Conservation (phyloP, 1,140 invertebrate genomes). For the Drosophila burlai region DNA sequence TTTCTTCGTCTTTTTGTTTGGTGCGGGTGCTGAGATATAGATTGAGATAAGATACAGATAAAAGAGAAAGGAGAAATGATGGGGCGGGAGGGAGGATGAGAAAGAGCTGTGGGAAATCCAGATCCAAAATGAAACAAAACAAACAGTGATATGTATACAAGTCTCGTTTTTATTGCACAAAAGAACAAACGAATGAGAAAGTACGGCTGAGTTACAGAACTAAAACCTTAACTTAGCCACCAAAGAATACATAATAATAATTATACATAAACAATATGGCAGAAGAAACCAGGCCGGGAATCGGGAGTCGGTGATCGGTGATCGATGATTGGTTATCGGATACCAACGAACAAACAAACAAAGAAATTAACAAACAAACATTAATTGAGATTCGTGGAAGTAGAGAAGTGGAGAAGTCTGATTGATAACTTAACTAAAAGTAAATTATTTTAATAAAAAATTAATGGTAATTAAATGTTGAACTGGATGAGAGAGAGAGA, state of each 20-base stretch:
- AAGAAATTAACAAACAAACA: slow-evolving; percentile 29
- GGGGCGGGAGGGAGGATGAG: too few relatives aligned
- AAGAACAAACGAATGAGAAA: slow-evolving; percentile 43
- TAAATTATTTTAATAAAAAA: not conserved
- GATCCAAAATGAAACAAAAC: slow-evolving; percentile 43
- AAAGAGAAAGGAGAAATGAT: not conserved
- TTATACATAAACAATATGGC: slow-evolving; percentile 43
- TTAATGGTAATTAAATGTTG: not conserved
- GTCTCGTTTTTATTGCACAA: slow-evolving; percentile 70
- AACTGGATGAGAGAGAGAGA: not conserved
- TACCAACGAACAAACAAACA: slow-evolving; percentile 22
- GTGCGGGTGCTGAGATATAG: slow-evolving; percentile 24
- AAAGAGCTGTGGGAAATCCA: slow-evolving; percentile 8
- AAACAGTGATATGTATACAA: slow-evolving; percentile 78
- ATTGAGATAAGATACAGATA: not conserved
- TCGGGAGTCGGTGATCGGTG: not conserved
- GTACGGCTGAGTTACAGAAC: slow-evolving; percentile 38
- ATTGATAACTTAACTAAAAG: not conserved
- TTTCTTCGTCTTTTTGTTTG: slow-evolving; percentile 16
- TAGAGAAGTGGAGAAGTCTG: too few relatives aligned
- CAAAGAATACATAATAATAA: slow-evolving; percentile 44
- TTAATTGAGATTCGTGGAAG: slow-evolving; percentile 15
- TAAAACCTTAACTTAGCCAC: slow-evolving; percentile 47
- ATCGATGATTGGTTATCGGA: not conserved
- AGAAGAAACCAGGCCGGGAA: slow-evolving; percentile 27